Evolutionary conservation across 2,797 vertebrate genomes (phyloP).

Genomic region (Emys orbicularis): DNA sequence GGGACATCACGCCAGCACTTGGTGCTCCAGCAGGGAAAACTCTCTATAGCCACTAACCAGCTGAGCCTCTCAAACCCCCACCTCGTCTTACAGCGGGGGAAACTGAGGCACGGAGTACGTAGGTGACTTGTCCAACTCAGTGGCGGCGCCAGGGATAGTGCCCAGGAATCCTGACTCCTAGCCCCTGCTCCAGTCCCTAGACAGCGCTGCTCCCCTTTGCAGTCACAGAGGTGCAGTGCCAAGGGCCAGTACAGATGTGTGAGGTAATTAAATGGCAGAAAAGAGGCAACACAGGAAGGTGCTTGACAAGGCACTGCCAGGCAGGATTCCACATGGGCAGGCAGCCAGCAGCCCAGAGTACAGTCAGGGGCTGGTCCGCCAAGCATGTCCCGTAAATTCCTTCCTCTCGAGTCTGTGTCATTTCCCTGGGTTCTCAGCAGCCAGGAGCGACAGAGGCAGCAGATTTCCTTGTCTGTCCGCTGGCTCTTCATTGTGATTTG

Average conservation of each 20-base stretch:
- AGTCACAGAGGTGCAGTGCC: neutral
- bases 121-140: neutral
- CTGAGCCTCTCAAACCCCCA: neutral
- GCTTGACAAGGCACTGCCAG: neutral
- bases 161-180: too few species aligned
- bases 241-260: neutral
- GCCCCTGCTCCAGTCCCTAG: neutral
- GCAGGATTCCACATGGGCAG: neutral
- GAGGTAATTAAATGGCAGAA: neutral
- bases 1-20: too few species aligned
- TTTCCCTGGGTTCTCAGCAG: neutral
- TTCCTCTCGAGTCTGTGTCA: neutral
- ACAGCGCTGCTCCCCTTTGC: neutral
- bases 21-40: neutral
- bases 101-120: neutral
- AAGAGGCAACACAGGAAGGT: neutral
- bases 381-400: neutral
- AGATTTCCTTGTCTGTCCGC: neutral
- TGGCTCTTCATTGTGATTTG: neutral
- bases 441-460: too few species aligned
- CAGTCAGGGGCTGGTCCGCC: too few species aligned
- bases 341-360: neutral
- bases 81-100: neutral
- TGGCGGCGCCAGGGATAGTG: too few species aligned
- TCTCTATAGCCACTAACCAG: too few species aligned